These are phyloP conservation scores for Eudemis profundana DNA, from an alignment of 2,888 invertebrate species.

Conservation along the genomic window DNA sequence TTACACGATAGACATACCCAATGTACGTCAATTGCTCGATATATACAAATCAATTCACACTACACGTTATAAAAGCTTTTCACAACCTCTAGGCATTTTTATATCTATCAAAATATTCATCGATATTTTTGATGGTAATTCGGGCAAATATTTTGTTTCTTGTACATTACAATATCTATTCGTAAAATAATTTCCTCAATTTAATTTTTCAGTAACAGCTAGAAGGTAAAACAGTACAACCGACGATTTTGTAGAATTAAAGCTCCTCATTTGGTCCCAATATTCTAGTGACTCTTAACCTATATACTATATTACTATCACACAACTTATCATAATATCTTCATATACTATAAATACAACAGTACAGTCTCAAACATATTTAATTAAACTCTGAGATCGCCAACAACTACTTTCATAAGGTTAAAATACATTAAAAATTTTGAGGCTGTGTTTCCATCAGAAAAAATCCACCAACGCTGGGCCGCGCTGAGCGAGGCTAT, in stretches of 20 bases:
- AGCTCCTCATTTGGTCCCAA: slow-evolving; percentile 77
- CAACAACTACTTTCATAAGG: slow-evolving; percentile 57
- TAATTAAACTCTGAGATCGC: slow-evolving; percentile 76
- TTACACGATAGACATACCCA: slow-evolving; percentile 35
- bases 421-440: not conserved
- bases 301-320: slow-evolving; percentile 76
- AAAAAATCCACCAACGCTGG: no score
- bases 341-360: slow-evolving; percentile 57
- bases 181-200: no score
- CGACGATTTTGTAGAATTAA: slow-evolving; percentile 58
- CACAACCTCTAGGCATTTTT: slow-evolving; percentile 34
- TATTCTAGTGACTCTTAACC: slow-evolving; percentile 63
- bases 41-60: slow-evolving; percentile 40
- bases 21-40: slow-evolving; percentile 36
- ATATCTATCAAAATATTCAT: slow-evolving; percentile 8
- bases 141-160: not conserved
- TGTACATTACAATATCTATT: no score
- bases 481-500: no score
- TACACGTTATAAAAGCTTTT: slow-evolving; percentile 27
- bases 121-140: not conserved
- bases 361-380: slow-evolving; percentile 60
- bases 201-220: not conserved
- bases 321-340: slow-evolving; percentile 69
- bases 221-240: slow-evolving; percentile 1
- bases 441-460: no score